A percentile compares a stretch with the other conserved stretches of the same genome.
Conservation (phyloP, 2,888 invertebrate species). For the Geotrupes spiniger region DNA sequence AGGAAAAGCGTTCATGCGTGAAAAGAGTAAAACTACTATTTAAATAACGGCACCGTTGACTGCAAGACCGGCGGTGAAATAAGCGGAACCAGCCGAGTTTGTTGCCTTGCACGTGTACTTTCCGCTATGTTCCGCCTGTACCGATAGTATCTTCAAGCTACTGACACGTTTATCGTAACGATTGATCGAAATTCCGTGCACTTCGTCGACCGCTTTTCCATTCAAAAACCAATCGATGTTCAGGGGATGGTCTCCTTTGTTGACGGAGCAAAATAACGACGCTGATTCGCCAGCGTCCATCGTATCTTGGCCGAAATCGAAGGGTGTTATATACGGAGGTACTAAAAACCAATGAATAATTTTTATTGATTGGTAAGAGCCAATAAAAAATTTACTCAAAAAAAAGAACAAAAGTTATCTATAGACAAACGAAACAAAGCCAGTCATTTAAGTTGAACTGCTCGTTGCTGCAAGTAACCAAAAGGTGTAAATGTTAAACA, state of each 20-base stretch:
- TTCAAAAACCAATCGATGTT: conserved; percentile 63
- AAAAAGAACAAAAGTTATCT: too few species aligned
- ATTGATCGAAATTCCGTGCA: conserved; percentile 44
- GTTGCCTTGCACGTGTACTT: conserved; percentile 74
- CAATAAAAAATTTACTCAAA: conserved; percentile 6
- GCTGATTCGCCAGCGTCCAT: conserved; percentile 70
- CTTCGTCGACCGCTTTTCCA: conserved; percentile 43
- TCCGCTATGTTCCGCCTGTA: conserved; percentile 65
- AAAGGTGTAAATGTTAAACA: too few species aligned
- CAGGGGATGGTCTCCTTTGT: conserved; percentile 69
- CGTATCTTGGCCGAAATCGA: conserved; percentile 55
- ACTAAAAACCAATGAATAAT: conserved; percentile 49
- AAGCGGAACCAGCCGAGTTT: conserved; percentile 65
- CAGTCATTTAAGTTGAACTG: conserved; percentile 35
- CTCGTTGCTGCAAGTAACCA: conserved; percentile 58
- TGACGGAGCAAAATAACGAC: conserved; percentile 65
- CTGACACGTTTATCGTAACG: conserved; percentile 53
- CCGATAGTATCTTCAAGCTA: conserved; percentile 61
- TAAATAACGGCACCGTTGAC: conserved; percentile 59
- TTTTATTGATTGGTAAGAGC: conserved; percentile 14
- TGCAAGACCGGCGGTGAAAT: conserved; percentile 61
- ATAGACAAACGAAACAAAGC: not conserved
- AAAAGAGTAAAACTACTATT: too few species aligned
- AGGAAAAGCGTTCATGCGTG: too few species aligned
- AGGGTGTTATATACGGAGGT: conserved; percentile 67